Evolutionary conservation across 2,888 invertebrate species (phyloP), one percentile per base, ranked within the genome.

Genomic region (Leptogaster cylindrica): DNA sequence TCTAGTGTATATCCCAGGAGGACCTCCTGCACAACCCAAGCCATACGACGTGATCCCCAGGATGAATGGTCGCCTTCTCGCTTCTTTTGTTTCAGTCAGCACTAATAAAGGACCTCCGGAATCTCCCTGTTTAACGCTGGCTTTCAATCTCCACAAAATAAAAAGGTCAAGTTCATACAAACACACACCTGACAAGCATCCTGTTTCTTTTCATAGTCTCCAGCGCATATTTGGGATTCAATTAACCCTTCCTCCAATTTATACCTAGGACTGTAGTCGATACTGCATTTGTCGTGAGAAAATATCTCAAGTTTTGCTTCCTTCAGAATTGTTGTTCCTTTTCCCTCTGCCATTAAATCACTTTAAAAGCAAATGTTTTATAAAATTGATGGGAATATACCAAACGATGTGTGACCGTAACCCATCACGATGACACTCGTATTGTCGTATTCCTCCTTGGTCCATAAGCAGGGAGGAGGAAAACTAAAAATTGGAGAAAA

Each of bases 11-110:
- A 81, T 79, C 0, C 80, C 80, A 0, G 79, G 78, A 0, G 77
- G 75, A 6, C 77, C 74, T 1, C 77, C 77, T 0, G 77, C 81
- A 71, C 80, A 80, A 70, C 76, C 78, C 68, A 76, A 79, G 0
- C 81, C 81, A 72, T 81, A 81, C 0, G 80, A 80, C 7, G 81
- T 81, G 10, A 81, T 73, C 25, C 81, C 81, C n/a, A n/a, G n/a
- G n/a, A n/a, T n/a, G n/a, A n/a, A n/a, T n/a, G n/a, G n/a, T n/a
- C n/a, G n/a, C n/a, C n/a, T n/a, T n/a, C n/a, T n/a, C n/a, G n/a
- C n/a, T n/a, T n/a, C n/a, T n/a, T n/a, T n/a, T n/a, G n/a, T n/a
- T n/a, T n/a, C n/a, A n/a, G n/a, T 31, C 27, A 33, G 25, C 18
- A 25, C n/a, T 28, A 44, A 12, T 44, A 52, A 41, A 39, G 41